A percentile compares a stretch with the other conserved stretches of the same genome.
Evolutionary conservation across 1,140 invertebrate species (phyloP).

Genomic region (Drosophila ambigua): DNA sequence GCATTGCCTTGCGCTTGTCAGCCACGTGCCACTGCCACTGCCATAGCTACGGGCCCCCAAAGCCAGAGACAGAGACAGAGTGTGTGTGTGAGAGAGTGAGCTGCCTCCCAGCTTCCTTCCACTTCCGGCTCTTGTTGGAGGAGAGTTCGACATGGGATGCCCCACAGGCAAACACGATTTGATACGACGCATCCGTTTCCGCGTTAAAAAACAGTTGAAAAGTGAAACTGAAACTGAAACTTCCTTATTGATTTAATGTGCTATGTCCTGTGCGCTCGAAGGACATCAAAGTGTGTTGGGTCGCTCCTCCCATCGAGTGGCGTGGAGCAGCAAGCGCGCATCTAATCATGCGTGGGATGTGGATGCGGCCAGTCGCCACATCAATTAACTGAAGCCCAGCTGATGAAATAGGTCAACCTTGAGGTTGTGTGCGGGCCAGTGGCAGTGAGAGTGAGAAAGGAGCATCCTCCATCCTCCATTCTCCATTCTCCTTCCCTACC

Average conservation of each 20-base stretch:
- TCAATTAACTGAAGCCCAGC: constrained; percentile 45
- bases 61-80: neutral
- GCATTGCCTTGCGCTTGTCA: constrained; percentile 53
- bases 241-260: constrained; percentile 23
- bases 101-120: constrained; percentile 24
- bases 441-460: neutral
- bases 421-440: neutral
- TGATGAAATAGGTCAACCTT: constrained; percentile 45
- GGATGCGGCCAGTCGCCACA: constrained; percentile 34
- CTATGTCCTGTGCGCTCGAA: constrained; percentile 26
- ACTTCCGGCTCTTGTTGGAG: constrained; percentile 4
- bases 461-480: neutral
- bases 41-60: neutral
- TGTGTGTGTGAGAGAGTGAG: no score
- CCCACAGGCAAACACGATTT: constrained; percentile 12
- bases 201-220: constrained; percentile 36
- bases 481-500: constrained; percentile 4
- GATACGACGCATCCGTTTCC: constrained; percentile 39
- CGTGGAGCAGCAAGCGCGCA: constrained; percentile 38
- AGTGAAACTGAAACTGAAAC: constrained; percentile 6
- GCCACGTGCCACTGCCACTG: constrained; percentile 63
- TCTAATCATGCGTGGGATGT: constrained; percentile 67
- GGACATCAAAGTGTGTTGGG: constrained; percentile 64
- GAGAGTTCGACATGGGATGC: constrained; percentile 10
- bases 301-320: neutral